Evolutionary conservation across 2,113 vertebrate species (phyloP).

Genomic region (Crocuta crocuta): DNA sequence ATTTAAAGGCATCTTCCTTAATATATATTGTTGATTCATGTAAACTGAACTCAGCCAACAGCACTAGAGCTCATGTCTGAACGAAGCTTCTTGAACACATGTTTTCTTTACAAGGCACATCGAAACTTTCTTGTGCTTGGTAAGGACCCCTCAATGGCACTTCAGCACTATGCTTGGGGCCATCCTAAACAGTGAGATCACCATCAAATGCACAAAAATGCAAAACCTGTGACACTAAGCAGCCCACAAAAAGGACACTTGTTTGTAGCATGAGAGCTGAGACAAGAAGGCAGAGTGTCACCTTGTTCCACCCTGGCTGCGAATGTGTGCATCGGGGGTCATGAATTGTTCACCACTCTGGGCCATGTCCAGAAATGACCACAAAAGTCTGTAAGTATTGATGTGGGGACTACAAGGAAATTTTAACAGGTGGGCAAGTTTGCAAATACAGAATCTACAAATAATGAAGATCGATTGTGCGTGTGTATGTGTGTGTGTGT

Average conservation of each 20-base stretch:
- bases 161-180: neutral
- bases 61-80: neutral
- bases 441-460: neutral
- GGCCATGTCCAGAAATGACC: neutral
- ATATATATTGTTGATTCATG: neutral
- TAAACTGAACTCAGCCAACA: neutral
- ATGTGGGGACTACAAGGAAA: neutral
- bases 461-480: neutral
- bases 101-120: neutral
- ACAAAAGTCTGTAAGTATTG: neutral
- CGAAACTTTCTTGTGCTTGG: neutral
- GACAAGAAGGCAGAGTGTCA: neutral
- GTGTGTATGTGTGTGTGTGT: neutral
- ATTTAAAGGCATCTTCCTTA: neutral
- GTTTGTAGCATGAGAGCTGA: neutral
- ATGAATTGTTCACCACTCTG: neutral
- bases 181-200: neutral
- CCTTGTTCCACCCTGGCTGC: neutral
- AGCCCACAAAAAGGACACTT: neutral
- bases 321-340: accelerated
- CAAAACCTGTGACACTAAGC: neutral
- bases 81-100: neutral
- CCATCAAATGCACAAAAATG: neutral
- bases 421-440: neutral
- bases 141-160: neutral